Base-by-base conservation (phyloP, 2,113 vertebrate species). In the Cyprinodon variegatus region DNA sequence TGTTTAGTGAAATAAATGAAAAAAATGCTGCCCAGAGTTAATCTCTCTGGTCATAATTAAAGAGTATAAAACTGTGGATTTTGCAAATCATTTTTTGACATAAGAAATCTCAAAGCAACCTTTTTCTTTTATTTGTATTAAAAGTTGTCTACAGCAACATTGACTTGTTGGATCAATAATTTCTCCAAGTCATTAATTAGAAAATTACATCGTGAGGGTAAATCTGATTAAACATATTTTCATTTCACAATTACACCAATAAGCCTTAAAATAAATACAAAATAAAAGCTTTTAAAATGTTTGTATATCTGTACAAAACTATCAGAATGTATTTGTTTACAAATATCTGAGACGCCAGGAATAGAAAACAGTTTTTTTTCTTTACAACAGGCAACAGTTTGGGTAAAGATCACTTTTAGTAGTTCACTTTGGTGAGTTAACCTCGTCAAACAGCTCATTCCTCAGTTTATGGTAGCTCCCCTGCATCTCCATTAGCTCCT, bases 381-480 rank as follows among this genome's bases (percentile, higher is more conserved):
- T 46, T 14, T 1, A 59, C 57, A 29, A 29, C 29, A 1, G 20
- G 22, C 8, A 50, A 3, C 15, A 59, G 14, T 46, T n/a, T 63
- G 8, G 37, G 38, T 4, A n/a, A 39, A 68, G n/a, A 4, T 4
- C 11, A 70, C 6, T 0, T 11, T 41, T 41, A 2, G 29, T 0
- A 0, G 14, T 57, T 37, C 11, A 12, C 29, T 74, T 57, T 7
- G 29, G 43, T 0, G 15, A 43, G 72, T 43, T 37, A 63, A 37
- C 85, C 7, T 90, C 78, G 0, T 40, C 53, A 22, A 83, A 89
- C 0, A 79, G 72, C 20, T 79, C 82, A 64, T 94, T 90, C 43
- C 40, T 93, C 72, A 96, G 91, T 50, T 71, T 84, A 72, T 92
- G 90, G 72, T 96, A 97, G 38, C 40, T 80, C 3, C 95, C 96